Evolutionary conservation across 2,797 vertebrate genomes (phyloP), one percentile per base, ranked within the genome.

Genomic region (Sebastes taczanowskii): DNA sequence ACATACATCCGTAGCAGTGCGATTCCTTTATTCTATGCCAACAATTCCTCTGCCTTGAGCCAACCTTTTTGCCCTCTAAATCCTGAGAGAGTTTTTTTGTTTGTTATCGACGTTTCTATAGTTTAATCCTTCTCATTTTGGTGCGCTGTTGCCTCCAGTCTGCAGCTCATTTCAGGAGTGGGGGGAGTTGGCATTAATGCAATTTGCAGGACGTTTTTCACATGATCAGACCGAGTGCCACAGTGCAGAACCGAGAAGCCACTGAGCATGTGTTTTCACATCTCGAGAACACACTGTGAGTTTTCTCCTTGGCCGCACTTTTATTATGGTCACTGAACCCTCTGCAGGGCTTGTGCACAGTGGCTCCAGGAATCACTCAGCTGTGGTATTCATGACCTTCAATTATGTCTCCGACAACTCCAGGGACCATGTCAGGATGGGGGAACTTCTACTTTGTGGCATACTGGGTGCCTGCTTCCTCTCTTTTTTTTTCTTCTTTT

Each of bases 371-470:
- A 92, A 71, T 78, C 89, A 74, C 83, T 69, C 86, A 68, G 80
- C 88, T 94, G 92, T 73, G 93, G 88, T 91, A 63, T 88, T 78
- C 88, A 66, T 80, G 86, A 83, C 94, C 91, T 86, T 90, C 89
- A 93, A 93, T 94, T 94, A 93, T 59, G 81, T 86, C 78, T 74
- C 82, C 70, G 61, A 80, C 86, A 70, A 70, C 74, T 73, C 78
- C 83, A 49, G 62, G 46, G 89, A 83, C 82, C 87, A 71, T 86
- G 84, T 86, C 84, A 65, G 23, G 46, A 71, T 74, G 73, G 71
- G 77, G 79, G 38, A 88, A 75, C 80, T 64, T 84, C 70, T 67
- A 79, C 82, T 87, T 77, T 91, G 87, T 85, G 88, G 85, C 77
- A 27, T 23, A 62, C 76, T 73, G 63, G 63, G 65, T 81, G 78